Percentiles rank a stretch among this genome's conserved stretches.
These are phyloP conservation scores for Acanthosepion pharaonis DNA, from an alignment of 2,888 invertebrate species.

Conservation along the genomic window DNA sequence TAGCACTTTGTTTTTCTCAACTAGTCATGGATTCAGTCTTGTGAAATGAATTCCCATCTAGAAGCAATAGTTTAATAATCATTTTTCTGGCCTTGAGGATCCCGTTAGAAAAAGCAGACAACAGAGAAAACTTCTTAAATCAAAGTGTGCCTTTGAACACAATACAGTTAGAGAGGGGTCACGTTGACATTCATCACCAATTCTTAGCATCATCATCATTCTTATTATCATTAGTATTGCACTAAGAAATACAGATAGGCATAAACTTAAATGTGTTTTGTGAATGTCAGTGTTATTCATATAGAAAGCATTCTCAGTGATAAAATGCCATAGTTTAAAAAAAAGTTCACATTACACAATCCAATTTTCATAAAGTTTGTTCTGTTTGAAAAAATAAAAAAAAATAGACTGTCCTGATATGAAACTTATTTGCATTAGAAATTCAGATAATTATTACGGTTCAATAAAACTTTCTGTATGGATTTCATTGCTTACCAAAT, in stretches of 20 bases:
- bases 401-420: too few species aligned
- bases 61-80: not conserved
- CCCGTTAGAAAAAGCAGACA: not conserved
- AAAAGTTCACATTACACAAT: too few species aligned
- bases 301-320: not conserved
- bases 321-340: too few species aligned
- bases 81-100: conserved; percentile 18
- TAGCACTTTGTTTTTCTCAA: too few species aligned
- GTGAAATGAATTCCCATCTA: not conserved
- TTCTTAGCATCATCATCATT: not conserved
- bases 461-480: too few species aligned
- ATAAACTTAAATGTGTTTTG: not conserved
- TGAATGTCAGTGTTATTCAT: not conserved
- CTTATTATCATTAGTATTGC: not conserved
- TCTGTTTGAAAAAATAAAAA: too few species aligned
- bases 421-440: too few species aligned
- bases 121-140: conserved; percentile 4
- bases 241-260: not conserved
- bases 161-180: not conserved
- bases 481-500: too few species aligned
- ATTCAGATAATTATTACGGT: too few species aligned
- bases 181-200: not conserved
- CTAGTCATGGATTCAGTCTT: not conserved
- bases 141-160: not conserved
- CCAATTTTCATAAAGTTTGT: too few species aligned